These are phyloP conservation scores for Gobius niger DNA, from an alignment of 2,113 vertebrate genomes.

Conservation along the genomic window DNA sequence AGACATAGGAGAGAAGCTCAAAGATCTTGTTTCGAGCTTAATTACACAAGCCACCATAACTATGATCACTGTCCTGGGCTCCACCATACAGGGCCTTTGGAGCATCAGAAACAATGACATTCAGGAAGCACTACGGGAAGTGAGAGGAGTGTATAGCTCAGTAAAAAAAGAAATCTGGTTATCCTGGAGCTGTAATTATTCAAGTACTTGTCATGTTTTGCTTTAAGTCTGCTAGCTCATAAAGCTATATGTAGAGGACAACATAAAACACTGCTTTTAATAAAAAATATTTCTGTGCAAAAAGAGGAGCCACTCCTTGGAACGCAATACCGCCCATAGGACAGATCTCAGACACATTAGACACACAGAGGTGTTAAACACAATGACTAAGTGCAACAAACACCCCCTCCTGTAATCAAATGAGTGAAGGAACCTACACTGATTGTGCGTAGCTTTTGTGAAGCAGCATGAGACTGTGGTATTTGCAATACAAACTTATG, in stretches of 20 bases:
- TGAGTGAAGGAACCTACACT: slow-evolving; percentile 44
- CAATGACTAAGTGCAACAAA: slow-evolving; percentile 45
- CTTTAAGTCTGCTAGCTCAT: slow-evolving; percentile 33
- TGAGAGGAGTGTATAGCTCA: slow-evolving; percentile 35
- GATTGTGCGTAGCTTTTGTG: slow-evolving; percentile 78
- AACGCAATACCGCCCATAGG: slow-evolving; percentile 31
- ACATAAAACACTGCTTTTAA: slow-evolving; percentile 23
- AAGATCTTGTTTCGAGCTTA: slow-evolving; percentile 15
- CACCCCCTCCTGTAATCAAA: slow-evolving; percentile 27
- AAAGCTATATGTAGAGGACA: slow-evolving; percentile 29
- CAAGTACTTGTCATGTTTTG: slow-evolving; percentile 57
- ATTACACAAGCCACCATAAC: slow-evolving; percentile 37
- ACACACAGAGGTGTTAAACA: slow-evolving; percentile 22
- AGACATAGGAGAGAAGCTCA: slow-evolving; percentile 27
- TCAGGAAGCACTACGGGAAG: slow-evolving; percentile 59
- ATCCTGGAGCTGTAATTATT: slow-evolving; percentile 54
- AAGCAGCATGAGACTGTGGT: slow-evolving; percentile 48
- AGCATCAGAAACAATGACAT: slow-evolving; percentile 59
- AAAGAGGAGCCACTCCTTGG: slow-evolving; percentile 34
- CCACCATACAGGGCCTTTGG: slow-evolving; percentile 57
- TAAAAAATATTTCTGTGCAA: slow-evolving; percentile 52
- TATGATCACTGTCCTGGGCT: slow-evolving; percentile 34
- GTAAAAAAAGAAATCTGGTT: slow-evolving; percentile 40
- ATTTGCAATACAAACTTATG: slow-evolving; percentile 71
- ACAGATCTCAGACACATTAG: slow-evolving; percentile 27